Evolutionary conservation across 2,797 vertebrate species (phyloP), one percentile per base, ranked within the genome.

Genomic region (Steatocranus sp.): DNA sequence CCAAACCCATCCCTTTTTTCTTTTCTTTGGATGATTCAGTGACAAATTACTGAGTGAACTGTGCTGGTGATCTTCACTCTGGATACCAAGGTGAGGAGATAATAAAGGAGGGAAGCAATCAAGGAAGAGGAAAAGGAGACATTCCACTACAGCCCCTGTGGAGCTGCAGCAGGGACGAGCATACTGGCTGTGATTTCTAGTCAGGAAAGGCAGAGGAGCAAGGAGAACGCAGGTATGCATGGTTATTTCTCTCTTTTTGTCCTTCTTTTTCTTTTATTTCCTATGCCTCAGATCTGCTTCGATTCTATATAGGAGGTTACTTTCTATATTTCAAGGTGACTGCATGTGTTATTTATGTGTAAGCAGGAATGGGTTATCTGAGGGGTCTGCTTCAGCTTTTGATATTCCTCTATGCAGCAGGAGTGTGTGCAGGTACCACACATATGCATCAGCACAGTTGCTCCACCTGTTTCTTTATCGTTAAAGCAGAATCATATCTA

Each of bases 341-440:
- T 87, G 50, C 82, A 75, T 76, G 23, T 92, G 73, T 91, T 85
- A 91, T 92, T 92, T 87, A 88, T 92, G 83, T 92, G 75, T 87
- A 79, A 87, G 87, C 92, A 95, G 94, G 88, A 88, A 95, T 94
- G 94, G 89, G 83, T 88, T 88, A 51, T 34, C 83, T 85, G 87
- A 91, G 90, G 81, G 76, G 84, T 77, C 90, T 88, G 20, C 83
- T 85, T 81, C 86, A 91, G 91, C 81, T 94, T 86, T 75, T 89
- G 81, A 87, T 89, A 66, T 83, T 88, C 83, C 74, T 95, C 78
- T 90, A 53, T 79, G 86, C 82, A 81, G 83, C 89, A 78, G 89
- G 87, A 81, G 74, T 91, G 79, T 89, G 81, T 48, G 54, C 92
- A 95, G 94, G 91, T 92, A 93, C 66, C 83, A 83, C 83, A 56